Evolutionary conservation across 2,113 vertebrate genomes (phyloP).

Genomic region (Candoia aspera): DNA sequence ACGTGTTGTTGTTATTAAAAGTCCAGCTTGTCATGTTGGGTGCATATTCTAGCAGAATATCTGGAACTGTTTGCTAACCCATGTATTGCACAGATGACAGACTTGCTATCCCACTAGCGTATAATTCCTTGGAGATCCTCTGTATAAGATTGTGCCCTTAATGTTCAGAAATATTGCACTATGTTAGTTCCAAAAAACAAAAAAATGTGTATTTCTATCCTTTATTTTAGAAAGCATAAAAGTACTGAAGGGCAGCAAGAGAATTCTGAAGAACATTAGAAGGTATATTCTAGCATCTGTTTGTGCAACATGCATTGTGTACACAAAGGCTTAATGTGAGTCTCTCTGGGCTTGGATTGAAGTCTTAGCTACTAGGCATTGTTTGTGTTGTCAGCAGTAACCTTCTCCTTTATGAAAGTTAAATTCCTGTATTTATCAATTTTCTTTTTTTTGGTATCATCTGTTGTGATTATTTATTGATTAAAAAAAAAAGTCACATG

Average conservation of each 20-base stretch:
- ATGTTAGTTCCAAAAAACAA: neutral
- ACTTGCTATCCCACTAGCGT: neutral
- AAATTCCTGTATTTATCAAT: neutral
- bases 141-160: too few relatives aligned
- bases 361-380: neutral
- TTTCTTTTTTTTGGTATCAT: neutral
- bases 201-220: neutral
- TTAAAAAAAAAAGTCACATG: neutral
- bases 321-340: neutral
- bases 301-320: neutral
- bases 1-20: neutral
- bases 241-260: neutral
- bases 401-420: neutral
- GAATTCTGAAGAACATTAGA: neutral
- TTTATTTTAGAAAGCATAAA: neutral
- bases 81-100: neutral
- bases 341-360: neutral
- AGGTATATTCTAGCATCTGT: neutral
- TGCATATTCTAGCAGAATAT: neutral
- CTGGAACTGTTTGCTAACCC: neutral
- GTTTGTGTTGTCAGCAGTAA: neutral
- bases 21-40: neutral
- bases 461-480: neutral
- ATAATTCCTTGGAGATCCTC: neutral
- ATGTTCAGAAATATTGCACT: neutral